These are phyloP conservation scores for Oscheius myriophilus DNA, from an alignment of 2,888 invertebrate genomes.

Conservation along the genomic window DNA sequence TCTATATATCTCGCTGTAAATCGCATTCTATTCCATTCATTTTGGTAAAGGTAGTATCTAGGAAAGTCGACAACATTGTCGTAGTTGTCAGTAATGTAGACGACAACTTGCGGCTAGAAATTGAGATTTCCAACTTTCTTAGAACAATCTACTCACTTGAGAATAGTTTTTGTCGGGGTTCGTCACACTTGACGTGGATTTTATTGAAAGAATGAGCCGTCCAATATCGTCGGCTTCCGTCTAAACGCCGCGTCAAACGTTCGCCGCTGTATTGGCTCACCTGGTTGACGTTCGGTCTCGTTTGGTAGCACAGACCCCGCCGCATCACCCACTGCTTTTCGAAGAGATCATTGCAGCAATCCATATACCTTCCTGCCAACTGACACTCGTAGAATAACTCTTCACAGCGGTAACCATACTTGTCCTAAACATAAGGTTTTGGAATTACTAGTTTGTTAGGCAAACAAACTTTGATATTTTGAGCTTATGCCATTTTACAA, in stretches of 20 bases:
- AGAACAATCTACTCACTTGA: constrained; percentile 41
- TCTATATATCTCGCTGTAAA: constrained; percentile 53
- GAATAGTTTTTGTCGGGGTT: constrained; percentile 55
- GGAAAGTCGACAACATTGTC: constrained; percentile 66
- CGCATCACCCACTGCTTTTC: constrained; percentile 56
- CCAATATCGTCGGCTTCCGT: constrained; percentile 69
- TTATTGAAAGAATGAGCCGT: constrained; percentile 59
- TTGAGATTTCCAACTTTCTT: neutral
- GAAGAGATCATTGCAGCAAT: constrained; percentile 64
- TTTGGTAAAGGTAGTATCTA: constrained; percentile 63
- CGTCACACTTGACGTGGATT: constrained; percentile 58
- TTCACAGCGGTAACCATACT: constrained; percentile 65
- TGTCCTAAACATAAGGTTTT: constrained; percentile 43
- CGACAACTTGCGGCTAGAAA: constrained; percentile 61
- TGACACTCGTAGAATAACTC: constrained; percentile 64
- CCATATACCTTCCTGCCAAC: constrained; percentile 55
- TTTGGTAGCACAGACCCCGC: constrained; percentile 66
- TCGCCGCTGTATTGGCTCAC: constrained; percentile 23
- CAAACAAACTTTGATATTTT: no score
- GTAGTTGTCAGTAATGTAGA: constrained; percentile 67
- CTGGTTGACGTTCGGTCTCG: constrained; percentile 57
- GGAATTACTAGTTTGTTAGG: no score
- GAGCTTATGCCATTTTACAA: no score
- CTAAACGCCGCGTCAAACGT: constrained; percentile 36
- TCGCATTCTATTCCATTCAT: constrained; percentile 65